Base-by-base conservation (phyloP, 2,888 invertebrate species). In the Amphiduros pacificus region DNA sequence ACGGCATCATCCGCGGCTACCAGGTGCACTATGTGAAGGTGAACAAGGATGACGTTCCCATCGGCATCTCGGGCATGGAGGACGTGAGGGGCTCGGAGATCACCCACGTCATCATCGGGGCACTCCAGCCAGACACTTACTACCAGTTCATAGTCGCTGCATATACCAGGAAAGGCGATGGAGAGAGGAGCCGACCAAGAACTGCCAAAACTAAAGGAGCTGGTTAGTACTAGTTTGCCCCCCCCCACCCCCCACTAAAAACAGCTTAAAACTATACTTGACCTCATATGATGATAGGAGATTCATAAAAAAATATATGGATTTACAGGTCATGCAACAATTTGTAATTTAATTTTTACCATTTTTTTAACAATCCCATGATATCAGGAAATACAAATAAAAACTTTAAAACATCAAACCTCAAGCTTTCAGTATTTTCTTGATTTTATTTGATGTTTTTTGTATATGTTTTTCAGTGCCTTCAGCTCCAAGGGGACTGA, bases 1-100 rank as follows among this genome's bases (percentile, higher is more conserved):
- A 97, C 80, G 97, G 97, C 52, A 91, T 96, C 71, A 95, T 99
- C 72, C 88, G 95, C 64, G 97, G 97, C 28, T 99, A 97, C 84
- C 96, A 97, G 82, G 92, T 99, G 61, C 93, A 95, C 81, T 69
- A 62, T 52, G 50, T 62, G n/a, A 62, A 68, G 58, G 64, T 68
- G n/a, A 61, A 69, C 24, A 61, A 64, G 9, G 32, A 56, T 2
- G 61, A 59, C 48, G 73, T 73, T 29, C 69, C 72, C 1, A 62
- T 73, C 1, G 65, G 67, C 9, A 61, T 63, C 4, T 62, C 61
- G 0, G 71, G 72, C 85, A 89, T 91, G 71, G 91, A 89, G 76
- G 92, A 94, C 82, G 91, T 94, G 24, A 88, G 91, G 74, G 92
- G 92, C 75, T 90, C 91, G 55, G 87, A 87, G 20, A 87, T 88